Base-by-base conservation (phyloP, 2,113 vertebrate species). In the Pseudorectes ferrugineus region DNA sequence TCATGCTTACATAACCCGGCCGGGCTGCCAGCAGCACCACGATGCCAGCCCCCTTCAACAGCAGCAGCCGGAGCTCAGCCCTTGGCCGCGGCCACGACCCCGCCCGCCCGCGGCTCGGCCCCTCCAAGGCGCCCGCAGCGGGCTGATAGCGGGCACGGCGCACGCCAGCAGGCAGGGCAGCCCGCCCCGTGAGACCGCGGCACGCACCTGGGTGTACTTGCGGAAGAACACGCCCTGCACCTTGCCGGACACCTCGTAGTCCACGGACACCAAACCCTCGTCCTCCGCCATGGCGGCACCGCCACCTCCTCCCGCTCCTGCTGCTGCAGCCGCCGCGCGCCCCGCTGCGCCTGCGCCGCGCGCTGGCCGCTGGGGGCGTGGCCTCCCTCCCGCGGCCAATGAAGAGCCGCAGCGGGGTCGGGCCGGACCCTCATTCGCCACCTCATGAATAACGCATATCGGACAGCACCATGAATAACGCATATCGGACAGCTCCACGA, bases 201-300 rank as follows among this genome's bases (percentile, higher is more conserved):
- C 81, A 88, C 97, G 85, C 96, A 99, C 99, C 98, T 99, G 99
- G 2, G 99, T 99, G 96, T 99, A 98, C 96, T 99, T 99, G 76
- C 99, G 98, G 96, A 99, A 99, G 97, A 99, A 99, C 59, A 99
- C 99, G 38, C 99, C 98, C 97, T 99, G 99, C 63, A 99, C 99
- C 95, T 95, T 99, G 73, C 99, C 99, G 96, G 91, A 98, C 87
- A 99, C 95, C 94, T 99, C 99, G 89, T 99, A 99, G 91, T 99
- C 98, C 97, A 99, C 98, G 6, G 99, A 99, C 52, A 99, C 19
- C 10, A 99, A 82, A 4, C 97, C 98, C 80, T 98, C 96, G 58
- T 71, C 97, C 71, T 95, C 96, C 46, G 98, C 98, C 99, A 99
- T 99, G 83, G 83, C 96, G 51, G 58, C 74, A 55, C 70, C 96